Evolutionary conservation across 2,888 invertebrate species (phyloP), one percentile per base, ranked within the genome.

Genomic region (Pecten maximus): DNA sequence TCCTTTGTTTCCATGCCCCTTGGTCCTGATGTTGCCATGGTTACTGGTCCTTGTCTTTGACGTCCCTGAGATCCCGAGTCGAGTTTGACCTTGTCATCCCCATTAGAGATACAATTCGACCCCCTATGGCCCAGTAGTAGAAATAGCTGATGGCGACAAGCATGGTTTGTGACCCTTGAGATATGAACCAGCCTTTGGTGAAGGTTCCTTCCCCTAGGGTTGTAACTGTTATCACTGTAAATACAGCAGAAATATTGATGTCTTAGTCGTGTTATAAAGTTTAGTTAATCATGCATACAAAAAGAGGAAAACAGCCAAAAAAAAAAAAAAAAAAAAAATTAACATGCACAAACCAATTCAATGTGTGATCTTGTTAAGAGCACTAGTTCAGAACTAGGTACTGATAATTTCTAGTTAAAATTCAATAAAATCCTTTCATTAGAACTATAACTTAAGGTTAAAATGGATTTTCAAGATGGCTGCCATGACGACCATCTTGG

Each of bases 111-210:
- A 74, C 74, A 15, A 74, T 28, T 35, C 74, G 74, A 28, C 74
- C 74, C 74, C 74, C 74, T 6, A 74, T 74, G 74, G 74, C 74
- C 74, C 74, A 74, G 74, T 74, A 74, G 35, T 74, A 74, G 74
- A 74, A 74, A 23, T 74, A 74, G 74, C 74, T 74, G 6, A 74
- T 74, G 28, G 35, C 23, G 74, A 74, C 74, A 23, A 74, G 74
- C 74, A 74, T 12, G 74, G 74, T 74, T 74, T 74, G 74, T 2
- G 74, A 74, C 12, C 74, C 74, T 74, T 74, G 74, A 28, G 74
- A 35, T 74, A 74, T 74, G 74, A 74, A 74, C 74, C 74, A 74
- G 28, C 35, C 74, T 74, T 74, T 74, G 28, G 74, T 74, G 74
- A 74, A 74, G 74, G 35, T 35, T 35, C 74, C 74, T 15, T 74